phyloP scores from a whole-genome alignment of 2,113 vertebrate genomes.

The Hucho hucho region DNA sequence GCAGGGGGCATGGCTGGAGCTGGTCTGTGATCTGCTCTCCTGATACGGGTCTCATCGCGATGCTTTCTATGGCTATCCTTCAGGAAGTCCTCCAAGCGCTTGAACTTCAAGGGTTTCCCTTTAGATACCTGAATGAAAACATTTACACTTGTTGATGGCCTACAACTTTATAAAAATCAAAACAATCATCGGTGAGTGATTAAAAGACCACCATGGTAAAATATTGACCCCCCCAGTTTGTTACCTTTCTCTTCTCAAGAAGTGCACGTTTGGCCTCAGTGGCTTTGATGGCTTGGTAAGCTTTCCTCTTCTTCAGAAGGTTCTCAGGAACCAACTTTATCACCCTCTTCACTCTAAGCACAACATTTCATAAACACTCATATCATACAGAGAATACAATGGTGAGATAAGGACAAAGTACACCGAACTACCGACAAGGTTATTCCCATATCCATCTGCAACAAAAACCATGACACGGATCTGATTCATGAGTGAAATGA shows the following conservation, averaged over 20 bases:
- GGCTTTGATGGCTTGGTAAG: constrained; percentile 92
- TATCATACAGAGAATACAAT: no score
- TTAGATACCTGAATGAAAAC: constrained; percentile 64
- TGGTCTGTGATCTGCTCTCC: constrained; percentile 72
- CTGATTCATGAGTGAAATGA: no score
- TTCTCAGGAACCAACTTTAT: constrained; percentile 94
- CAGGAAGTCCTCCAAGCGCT: constrained; percentile 84
- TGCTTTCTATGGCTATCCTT: constrained; percentile 75
- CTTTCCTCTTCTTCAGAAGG: constrained; percentile 90
- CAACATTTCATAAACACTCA: constrained; percentile 1
- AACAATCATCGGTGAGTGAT: background rate
- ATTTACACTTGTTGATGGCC: background rate
- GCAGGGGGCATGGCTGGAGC: constrained; percentile 55
- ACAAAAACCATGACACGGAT: no score
- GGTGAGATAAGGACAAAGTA: no score
- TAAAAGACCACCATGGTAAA: background rate
- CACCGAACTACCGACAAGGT: background rate
- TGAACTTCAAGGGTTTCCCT: constrained; percentile 82
- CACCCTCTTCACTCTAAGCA: constrained; percentile 72
- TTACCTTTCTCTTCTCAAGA: constrained; percentile 85
- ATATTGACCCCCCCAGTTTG: background rate
- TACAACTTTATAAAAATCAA: no score
- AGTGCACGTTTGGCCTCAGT: constrained; percentile 90
- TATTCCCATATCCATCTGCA: no score
- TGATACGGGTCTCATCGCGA: constrained; percentile 76